Base-by-base conservation (phyloP, 2,113 vertebrate genomes). In the Ciconia boyciana region DNA sequence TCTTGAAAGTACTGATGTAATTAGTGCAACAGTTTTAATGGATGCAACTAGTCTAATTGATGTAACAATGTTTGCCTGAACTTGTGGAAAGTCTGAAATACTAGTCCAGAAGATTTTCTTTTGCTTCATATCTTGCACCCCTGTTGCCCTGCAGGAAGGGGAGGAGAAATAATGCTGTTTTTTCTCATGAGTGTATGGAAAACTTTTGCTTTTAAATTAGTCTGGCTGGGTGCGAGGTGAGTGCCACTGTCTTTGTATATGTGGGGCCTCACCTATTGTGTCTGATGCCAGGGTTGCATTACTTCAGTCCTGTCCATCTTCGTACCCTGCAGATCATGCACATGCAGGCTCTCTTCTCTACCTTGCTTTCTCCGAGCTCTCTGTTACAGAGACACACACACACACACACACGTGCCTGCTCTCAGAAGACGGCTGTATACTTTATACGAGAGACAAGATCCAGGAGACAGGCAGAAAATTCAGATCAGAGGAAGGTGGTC, bases 281-380 rank as follows among this genome's bases (percentile, higher is more conserved):
- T 52, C 32, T 80, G 54, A 29, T 26, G 44, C 17, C 29, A 54
- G 25, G 11, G 16, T 12, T 60, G 29, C 26, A 57, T 82, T 32
- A 24, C 15, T 76, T 66, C 48, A 19, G 7, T 11, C 32, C 36
- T 36, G 28, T 43, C 29, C 16, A 31, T 34, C 29, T 64, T 74
- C 3, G 4, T 52, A 39, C 21, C 12, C 26, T 31, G 14, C 5
- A 79, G 34, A 60, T 60, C 12, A 72, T 3, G 9, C 4, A 31
- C 32, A 36, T 1, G 0, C 1, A 16, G 25, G 28, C 2, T 85
- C 24, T 10, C 24, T 10, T 72, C 13, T 54, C 16, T 52, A 9
- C 14, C 22, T 76, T 46, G 7, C 3, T 64, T 51, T 72, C 71
- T 57, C 18, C 1, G 4, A 28, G 31, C 60, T 20, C 17, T 52